These are phyloP conservation scores for Mormyrops boulengeri DNA, from an alignment of 2,797 vertebrate genomes.

Conservation along the genomic window DNA sequence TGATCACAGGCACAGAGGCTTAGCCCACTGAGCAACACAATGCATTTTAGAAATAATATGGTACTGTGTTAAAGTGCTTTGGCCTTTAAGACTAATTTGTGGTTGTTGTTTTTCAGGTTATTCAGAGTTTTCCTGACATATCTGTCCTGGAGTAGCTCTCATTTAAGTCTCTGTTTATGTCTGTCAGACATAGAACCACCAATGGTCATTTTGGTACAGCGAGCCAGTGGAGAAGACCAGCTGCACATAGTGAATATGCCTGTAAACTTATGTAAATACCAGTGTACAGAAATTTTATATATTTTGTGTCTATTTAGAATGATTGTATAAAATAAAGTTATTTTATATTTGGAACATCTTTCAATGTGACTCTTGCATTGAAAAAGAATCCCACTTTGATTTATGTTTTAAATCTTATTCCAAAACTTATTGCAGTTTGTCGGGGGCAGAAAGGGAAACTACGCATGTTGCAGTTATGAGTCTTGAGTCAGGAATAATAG, in stretches of 20 bases:
- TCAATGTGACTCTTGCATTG: not conserved
- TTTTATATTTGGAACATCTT: not conserved
- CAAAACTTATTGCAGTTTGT: not conserved
- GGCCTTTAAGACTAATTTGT: not conserved
- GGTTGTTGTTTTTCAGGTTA: conserved; percentile 5
- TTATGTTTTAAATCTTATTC: not conserved
- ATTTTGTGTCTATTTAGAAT: not conserved
- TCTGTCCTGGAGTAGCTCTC: not conserved
- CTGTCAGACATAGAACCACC: not conserved
- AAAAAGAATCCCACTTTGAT: not conserved
- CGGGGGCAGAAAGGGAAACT: not conserved
- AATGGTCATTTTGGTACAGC: not conserved
- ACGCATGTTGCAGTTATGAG: not conserved
- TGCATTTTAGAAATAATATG: not conserved
- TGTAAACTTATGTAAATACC: conserved; percentile 13
- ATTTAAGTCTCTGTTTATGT: not conserved
- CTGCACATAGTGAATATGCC: not conserved
- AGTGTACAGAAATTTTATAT: not conserved
- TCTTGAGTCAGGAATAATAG: not conserved
- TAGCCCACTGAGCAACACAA: not conserved
- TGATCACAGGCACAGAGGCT: not conserved
- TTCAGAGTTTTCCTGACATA: not conserved
- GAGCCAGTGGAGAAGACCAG: not conserved
- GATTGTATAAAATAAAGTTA: conserved; percentile 7
- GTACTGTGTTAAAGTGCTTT: not conserved